Percentiles rank a stretch among this genome's conserved stretches.
These are phyloP conservation scores for Prinia subflava DNA, from an alignment of 2,113 vertebrate genomes.

Conservation along the genomic window DNA sequence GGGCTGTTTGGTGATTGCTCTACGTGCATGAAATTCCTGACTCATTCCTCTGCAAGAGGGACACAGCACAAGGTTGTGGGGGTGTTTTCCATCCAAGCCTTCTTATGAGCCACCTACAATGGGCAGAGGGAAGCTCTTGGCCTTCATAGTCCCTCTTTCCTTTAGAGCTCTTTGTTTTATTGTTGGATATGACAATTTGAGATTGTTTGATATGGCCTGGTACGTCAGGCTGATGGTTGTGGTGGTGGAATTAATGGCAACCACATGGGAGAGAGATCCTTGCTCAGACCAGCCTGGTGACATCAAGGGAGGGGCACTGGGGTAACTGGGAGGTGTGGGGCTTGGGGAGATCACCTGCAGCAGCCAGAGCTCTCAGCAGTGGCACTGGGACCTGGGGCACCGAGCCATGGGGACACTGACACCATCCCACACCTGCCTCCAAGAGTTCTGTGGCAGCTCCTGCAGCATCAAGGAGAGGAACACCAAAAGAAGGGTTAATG, in stretches of 20 bases:
- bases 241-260: neutral
- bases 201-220: accelerated
- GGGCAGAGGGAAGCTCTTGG: neutral
- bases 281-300: neutral
- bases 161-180: neutral
- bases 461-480: neutral
- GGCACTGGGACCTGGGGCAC: accelerated
- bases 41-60: neutral
- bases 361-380: neutral
- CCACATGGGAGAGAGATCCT: neutral
- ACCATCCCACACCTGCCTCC: neutral
- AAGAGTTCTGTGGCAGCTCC: accelerated
- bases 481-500: neutral
- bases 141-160: neutral
- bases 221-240: neutral
- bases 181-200: neutral
- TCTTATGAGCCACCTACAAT: neutral
- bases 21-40: neutral
- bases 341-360: neutral
- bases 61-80: accelerated
- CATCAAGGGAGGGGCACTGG: neutral
- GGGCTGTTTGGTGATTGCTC: conserved; percentile 5
- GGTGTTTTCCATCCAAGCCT: neutral
- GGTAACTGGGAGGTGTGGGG: neutral
- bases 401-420: accelerated